Conservation (phyloP, 2,113 vertebrate species). For the Microcebus ravelobensis region DNA sequence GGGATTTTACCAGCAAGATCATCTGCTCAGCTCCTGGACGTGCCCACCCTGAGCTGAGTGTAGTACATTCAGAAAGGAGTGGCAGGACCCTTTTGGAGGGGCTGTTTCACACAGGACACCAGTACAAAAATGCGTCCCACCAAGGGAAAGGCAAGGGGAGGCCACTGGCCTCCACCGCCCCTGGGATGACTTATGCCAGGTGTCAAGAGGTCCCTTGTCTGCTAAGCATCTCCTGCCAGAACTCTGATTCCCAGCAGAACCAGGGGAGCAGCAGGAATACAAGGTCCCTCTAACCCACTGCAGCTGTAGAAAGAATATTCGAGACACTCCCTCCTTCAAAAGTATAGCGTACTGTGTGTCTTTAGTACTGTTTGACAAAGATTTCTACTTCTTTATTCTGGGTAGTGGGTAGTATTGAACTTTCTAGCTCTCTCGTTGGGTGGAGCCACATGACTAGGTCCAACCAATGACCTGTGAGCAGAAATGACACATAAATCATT, state of each 20-base stretch:
- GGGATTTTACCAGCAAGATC: not conserved
- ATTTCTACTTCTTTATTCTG: not conserved
- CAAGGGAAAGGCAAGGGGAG: not conserved
- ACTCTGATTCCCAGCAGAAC: not conserved
- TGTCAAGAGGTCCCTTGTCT: not conserved
- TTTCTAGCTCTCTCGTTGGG: not conserved
- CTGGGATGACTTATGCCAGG: too few species aligned
- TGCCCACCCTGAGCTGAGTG: not conserved
- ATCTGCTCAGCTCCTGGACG: not conserved
- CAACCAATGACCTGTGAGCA: not conserved
- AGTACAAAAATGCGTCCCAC: not conserved
- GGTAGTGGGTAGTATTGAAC: not conserved
- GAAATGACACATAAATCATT: not conserved
- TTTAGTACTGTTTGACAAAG: not conserved
- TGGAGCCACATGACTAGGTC: not conserved
- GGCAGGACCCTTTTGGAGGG: not conserved
- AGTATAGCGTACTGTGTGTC: not conserved
- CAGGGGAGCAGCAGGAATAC: not conserved
- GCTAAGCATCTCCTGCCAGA: not conserved
- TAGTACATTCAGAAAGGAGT: not conserved
- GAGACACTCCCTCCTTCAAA: not conserved
- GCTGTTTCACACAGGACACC: not conserved
- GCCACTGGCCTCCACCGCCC: not conserved
- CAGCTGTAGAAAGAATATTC: not conserved
- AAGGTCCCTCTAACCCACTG: not conserved